These are phyloP conservation scores for Echinarachnius parma DNA, from an alignment of 53 echinoderm and acorn worm genomes.

Conservation along the genomic window DNA sequence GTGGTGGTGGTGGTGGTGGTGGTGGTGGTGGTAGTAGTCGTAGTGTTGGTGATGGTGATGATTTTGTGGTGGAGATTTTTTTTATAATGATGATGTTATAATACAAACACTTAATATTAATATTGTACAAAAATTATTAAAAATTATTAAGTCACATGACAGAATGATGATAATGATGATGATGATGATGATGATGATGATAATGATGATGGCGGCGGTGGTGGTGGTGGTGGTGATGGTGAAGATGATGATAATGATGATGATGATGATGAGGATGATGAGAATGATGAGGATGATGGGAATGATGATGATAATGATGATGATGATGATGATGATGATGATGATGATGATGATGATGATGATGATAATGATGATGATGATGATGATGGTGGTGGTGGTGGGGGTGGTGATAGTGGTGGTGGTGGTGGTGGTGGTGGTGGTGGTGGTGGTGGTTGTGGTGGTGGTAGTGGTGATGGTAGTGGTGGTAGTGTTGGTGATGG, in stretches of 20 bases:
- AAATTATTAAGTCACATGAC: too few relatives aligned
- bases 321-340: slow-evolving; percentile 10
- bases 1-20: too few relatives aligned
- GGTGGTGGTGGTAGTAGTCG: too few relatives aligned
- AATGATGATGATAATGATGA: slow-evolving; percentile 1
- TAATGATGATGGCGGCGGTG: slow-evolving; percentile 10
- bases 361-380: slow-evolving; percentile 3
- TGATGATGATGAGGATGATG: background rate
- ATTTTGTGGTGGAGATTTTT: too few relatives aligned
- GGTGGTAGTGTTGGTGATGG: too few relatives aligned
- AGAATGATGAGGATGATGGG: background rate
- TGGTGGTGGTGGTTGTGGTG: slow-evolving; percentile 6
- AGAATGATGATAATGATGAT: slow-evolving; percentile 22
- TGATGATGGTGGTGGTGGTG: slow-evolving; percentile 1
- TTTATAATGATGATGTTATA: too few relatives aligned
- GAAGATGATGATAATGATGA: background rate
- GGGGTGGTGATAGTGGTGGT: slow-evolving; percentile 3
- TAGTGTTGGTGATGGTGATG: too few relatives aligned
- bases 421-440: background rate
- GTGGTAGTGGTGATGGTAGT: too few relatives aligned
- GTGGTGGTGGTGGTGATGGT: background rate
- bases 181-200: slow-evolving; percentile 18
- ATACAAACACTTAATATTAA: too few relatives aligned
- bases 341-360: background rate
- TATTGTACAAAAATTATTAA: too few relatives aligned